Base-by-base conservation (phyloP, 1,140 invertebrate species). In the Cydia strobilella region DNA sequence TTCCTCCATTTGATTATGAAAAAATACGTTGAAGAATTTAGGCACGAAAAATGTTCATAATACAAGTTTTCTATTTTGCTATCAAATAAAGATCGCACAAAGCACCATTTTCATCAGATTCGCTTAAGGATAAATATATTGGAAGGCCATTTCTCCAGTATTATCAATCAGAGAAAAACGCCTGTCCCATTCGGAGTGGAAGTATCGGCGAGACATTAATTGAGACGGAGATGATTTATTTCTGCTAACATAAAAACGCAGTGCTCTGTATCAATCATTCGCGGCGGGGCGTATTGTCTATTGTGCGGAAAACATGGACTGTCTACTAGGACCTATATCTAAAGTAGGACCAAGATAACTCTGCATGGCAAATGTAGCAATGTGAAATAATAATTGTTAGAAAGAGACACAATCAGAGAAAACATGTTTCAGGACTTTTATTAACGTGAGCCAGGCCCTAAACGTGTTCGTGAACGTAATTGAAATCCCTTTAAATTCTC, bases 201-300 rank as follows among this genome's bases (percentile, higher is more conserved):
- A 69, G 65, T 69, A 72, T 74, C 62, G 73, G 39, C 71, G 75
- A 69, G 80, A 81, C 78, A 78, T 81, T 79, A 81, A 81, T 79
- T 79, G 80, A 77, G 78, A 77, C 71, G 74, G 76, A 75, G 78
- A 81, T 81, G 80, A 81, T 81, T 81, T 79, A 81, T 81, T 69
- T 75, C 76, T 76, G 78, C 48, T 25, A 39, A 77, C 72, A 76
- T 72, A 81, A 76, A 78, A 79, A 79, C 73, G 71, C 66, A 63
- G 76, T 72, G 77, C 74, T 75, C 63, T 75, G 72, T 81, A 79
- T 81, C 76, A 77, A 81, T 81, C 77, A 81, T 81, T 76, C 73
- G 75, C 54, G 39, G 12, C 69, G 73, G 72, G 72, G n/a, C 66
- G 59, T 73, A 76, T 80, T 76, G 65, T 77, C 75, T 80, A 78